Conservation (phyloP, 2,797 vertebrate genomes). For the Neoniphon sammara region DNA sequence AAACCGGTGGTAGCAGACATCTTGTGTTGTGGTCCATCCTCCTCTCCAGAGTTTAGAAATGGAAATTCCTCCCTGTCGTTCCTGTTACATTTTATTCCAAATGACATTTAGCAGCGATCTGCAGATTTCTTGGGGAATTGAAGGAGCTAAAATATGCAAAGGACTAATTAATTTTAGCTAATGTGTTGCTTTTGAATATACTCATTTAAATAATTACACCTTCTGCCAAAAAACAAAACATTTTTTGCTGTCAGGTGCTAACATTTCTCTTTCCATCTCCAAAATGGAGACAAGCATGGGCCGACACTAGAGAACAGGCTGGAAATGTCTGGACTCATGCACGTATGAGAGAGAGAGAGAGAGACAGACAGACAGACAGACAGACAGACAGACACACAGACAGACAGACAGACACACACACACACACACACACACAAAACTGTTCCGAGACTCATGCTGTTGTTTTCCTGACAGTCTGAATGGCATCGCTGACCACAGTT, state of each 20-base stretch:
- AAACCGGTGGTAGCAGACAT: background rate
- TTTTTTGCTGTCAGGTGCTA: conserved; percentile 74
- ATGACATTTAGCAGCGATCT: conserved; percentile 77
- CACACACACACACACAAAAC: conserved; percentile 4
- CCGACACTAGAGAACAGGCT: conserved; percentile 50
- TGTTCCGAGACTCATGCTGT: conserved; percentile 12
- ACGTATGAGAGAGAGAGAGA: conserved; percentile 31
- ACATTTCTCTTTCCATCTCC: conserved; percentile 65
- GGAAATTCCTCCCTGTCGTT: conserved; percentile 46
- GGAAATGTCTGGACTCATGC: conserved; percentile 26
- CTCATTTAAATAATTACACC: conserved; percentile 83
- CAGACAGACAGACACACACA: conserved; percentile 2
- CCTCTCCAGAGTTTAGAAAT: conserved; percentile 40
- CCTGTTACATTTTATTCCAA: conserved; percentile 60
- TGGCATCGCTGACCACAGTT: conserved; percentile 1
- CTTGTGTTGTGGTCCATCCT: background rate
- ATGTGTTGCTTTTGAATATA: conserved; percentile 81
- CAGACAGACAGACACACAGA: too few relatives aligned
- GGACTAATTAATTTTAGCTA: conserved; percentile 78
- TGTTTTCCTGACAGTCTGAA: conserved; percentile 17
- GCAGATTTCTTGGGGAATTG: conserved; percentile 67
- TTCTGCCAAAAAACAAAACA: conserved; percentile 79
- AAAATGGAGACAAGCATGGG: conserved; percentile 56
- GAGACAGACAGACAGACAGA: conserved; percentile 3
- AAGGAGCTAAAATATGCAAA: conserved; percentile 76